A percentile compares a stretch with the other conserved stretches of the same genome.
These are phyloP conservation scores for Miichthys miiuy DNA, from an alignment of 2,797 vertebrate species.

Conservation along the genomic window DNA sequence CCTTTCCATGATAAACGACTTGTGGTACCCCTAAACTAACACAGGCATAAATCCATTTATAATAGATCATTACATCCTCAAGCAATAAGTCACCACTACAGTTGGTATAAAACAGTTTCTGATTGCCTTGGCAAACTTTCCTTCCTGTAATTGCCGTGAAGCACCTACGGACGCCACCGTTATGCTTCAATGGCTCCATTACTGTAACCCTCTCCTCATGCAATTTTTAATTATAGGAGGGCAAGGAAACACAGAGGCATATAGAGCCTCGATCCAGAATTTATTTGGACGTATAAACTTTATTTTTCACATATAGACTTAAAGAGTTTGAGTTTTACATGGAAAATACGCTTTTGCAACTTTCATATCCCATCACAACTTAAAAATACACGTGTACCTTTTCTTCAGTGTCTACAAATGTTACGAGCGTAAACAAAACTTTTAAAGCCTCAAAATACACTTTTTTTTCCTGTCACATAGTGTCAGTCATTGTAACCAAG, in stretches of 20 bases:
- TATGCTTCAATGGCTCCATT: slow-evolving; percentile 13
- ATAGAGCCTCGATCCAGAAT: slow-evolving; percentile 35
- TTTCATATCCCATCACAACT: slow-evolving; percentile 52
- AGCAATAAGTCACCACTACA: slow-evolving; percentile 31
- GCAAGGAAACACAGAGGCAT: slow-evolving; percentile 40
- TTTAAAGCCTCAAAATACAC: slow-evolving; percentile 67
- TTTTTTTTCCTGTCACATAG: slow-evolving; percentile 63
- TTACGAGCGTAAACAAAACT: slow-evolving; percentile 60
- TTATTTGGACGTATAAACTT: slow-evolving; percentile 67
- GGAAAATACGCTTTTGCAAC: slow-evolving; percentile 60
- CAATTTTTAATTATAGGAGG: neutral
- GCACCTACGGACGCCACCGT: slow-evolving; percentile 27
- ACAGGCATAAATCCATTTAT: slow-evolving; percentile 43
- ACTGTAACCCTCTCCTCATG: neutral
- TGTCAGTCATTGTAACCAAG: slow-evolving; percentile 63
- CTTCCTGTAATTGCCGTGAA: slow-evolving; percentile 14
- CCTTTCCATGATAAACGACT: slow-evolving; percentile 4
- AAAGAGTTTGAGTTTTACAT: slow-evolving; percentile 66
- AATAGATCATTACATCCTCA: slow-evolving; percentile 33
- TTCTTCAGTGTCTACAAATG: slow-evolving; percentile 75
- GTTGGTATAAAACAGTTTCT: slow-evolving; percentile 13
- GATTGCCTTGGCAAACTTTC: slow-evolving; percentile 6
- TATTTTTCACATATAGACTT: slow-evolving; percentile 71
- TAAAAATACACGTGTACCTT: slow-evolving; percentile 61
- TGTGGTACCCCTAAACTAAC: slow-evolving; percentile 37